These are phyloP conservation scores for Harpegnathos saltator DNA, from an alignment of 1,140 invertebrate genomes.

Conservation along the genomic window DNA sequence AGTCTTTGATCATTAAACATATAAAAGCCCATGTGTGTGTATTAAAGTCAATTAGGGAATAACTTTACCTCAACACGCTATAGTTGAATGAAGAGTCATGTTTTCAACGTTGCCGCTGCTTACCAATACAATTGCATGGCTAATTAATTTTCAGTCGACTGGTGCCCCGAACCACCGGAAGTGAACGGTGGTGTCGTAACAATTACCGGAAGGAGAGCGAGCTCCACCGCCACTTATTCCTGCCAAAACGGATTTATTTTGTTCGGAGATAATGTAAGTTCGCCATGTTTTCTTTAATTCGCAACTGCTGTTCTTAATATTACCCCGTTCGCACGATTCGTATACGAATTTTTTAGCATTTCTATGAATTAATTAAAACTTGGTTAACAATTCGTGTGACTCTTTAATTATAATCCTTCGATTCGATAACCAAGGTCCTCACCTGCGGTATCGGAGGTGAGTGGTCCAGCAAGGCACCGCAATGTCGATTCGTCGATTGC, in stretches of 20 bases:
- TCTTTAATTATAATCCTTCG: not conserved
- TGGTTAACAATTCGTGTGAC: not conserved
- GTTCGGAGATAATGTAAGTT: constrained; percentile 91
- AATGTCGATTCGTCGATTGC: constrained; percentile 95
- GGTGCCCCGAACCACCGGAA: constrained; percentile 92
- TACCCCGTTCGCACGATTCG: not conserved
- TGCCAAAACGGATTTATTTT: constrained; percentile 95
- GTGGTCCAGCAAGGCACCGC: constrained; percentile 92
- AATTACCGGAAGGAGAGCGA: constrained; percentile 90
- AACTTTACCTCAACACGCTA: constrained; percentile 6
- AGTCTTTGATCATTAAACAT: not conserved
- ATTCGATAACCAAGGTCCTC: constrained; percentile 87
- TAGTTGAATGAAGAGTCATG: not conserved
- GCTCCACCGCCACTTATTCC: constrained; percentile 91
- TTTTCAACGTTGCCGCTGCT: not conserved
- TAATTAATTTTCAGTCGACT: constrained; percentile 88
- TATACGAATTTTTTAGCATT: too few species aligned
- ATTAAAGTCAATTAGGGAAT: constrained; percentile 13
- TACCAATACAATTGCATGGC: constrained; percentile 28
- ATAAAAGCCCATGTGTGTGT: not conserved
- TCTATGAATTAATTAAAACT: not conserved
- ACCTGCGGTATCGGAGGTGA: constrained; percentile 93
- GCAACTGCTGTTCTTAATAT: not conserved
- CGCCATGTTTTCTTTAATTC: not conserved
- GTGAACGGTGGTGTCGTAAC: constrained; percentile 91